Conservation (phyloP, 2,113 vertebrate genomes). For the Calcarius ornatus region DNA sequence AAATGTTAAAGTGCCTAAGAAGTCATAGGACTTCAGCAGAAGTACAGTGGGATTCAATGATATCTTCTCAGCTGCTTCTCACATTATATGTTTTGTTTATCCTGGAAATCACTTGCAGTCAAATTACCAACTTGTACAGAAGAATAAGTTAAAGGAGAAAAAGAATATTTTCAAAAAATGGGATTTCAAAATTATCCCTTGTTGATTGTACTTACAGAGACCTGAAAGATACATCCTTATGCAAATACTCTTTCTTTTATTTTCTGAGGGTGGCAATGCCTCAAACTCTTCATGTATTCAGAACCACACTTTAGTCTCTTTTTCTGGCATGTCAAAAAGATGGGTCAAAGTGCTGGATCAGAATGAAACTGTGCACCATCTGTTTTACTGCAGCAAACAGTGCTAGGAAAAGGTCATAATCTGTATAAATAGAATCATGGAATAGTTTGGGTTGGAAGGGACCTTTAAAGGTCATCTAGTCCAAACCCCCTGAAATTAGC, state of each 20-base stretch:
- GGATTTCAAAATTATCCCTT: not conserved
- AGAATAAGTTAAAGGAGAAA: not conserved
- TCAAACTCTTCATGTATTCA: not conserved
- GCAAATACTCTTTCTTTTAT: not conserved
- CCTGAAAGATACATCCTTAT: not conserved
- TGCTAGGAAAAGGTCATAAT: conserved; percentile 5
- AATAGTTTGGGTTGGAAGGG: not conserved
- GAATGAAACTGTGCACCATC: not conserved
- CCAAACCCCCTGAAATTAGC: not conserved
- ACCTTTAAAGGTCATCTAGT: not conserved
- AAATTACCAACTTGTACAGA: not conserved
- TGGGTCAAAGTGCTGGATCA: not conserved
- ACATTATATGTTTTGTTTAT: not conserved
- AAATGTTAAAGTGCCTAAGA: not conserved
- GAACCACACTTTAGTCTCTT: not conserved
- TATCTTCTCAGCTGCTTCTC: not conserved
- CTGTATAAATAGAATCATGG: not conserved
- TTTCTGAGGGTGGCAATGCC: not conserved
- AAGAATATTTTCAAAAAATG: not conserved
- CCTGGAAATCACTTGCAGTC: not conserved
- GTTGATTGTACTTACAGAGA: not conserved
- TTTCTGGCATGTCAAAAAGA: not conserved
- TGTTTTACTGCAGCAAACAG: not conserved
- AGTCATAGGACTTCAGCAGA: not conserved
- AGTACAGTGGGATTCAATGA: not conserved